Base-by-base conservation (phyloP, 2,113 vertebrate genomes). In the Oxyruncus cristatus region DNA sequence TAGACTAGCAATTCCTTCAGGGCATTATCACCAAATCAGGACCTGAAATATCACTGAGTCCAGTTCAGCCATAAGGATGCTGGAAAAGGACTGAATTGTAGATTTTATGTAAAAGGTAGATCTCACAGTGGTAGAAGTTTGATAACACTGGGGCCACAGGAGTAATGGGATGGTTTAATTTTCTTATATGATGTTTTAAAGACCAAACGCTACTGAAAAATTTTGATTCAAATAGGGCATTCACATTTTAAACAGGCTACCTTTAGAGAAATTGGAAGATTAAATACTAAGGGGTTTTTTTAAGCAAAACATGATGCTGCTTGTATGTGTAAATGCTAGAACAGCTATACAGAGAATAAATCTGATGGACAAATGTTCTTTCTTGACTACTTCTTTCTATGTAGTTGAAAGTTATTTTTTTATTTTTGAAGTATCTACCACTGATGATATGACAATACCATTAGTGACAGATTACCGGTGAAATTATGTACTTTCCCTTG, bases 281-380 rank as follows among this genome's bases (percentile, higher is more conserved):
- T 22, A 71, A 70, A 76, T 41, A 52, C 14, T 50, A 58, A 56
- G 19, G 3, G 0, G 0, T 1, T 11, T 50, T 63, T 89, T 62
- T 44, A 50, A 41, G 28, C 0, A 2, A 87, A 80, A 50, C 11
- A 27, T 42, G 14, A 35, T 2, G 0, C 10, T 79, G 13, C 19
- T 75, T 61, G 4, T 59, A 35, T 1, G 0, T 30, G 4, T 66
- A 61, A 75, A 23, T 56, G 22, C 17, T 71, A 42, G 23, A 73
- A 72, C 7, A 33, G 18, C 22, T 49, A 33, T 71, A 33, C 9
- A 67, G 20, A 47, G 23, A 88, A 85, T 67, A 66, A 72, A 67
- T 68, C 6, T 1, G 4, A 42, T 28, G 11, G 3, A 20, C 14
- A 23, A 37, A 37, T 53, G 7, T 10, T 22, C 15, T 70, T 50